These are phyloP conservation scores for Sphinx pinastri DNA, from an alignment of 2,888 invertebrate species.

Conservation along the genomic window DNA sequence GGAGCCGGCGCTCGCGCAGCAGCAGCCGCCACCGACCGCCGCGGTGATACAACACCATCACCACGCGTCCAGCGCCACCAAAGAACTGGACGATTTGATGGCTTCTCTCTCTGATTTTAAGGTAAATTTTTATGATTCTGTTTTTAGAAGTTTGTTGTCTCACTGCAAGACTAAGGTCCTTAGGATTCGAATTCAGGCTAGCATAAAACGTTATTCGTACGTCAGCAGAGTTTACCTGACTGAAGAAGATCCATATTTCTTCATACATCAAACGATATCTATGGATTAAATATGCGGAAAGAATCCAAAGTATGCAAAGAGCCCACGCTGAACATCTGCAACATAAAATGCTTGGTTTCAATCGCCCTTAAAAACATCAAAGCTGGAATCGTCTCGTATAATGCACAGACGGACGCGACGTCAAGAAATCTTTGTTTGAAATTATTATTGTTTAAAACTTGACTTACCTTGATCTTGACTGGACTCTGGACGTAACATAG, in stretches of 20 bases:
- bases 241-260: no score
- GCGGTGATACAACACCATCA: slow-evolving; percentile 62
- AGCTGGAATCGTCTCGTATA: background rate
- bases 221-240: no score
- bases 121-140: slow-evolving; percentile 76
- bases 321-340: no score
- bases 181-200: background rate
- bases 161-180: no score
- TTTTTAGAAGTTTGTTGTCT: background rate
- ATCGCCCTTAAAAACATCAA: no score
- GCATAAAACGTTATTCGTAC: no score
- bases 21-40: slow-evolving; percentile 60
- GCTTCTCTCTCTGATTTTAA: slow-evolving; percentile 97
- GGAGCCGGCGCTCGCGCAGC: slow-evolving; percentile 74
- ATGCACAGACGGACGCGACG: background rate
- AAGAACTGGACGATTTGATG: slow-evolving; percentile 98
- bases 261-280: no score
- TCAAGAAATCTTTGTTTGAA: background rate
- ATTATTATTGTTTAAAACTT: background rate
- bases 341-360: no score
- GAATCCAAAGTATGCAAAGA: no score
- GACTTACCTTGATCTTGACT: slow-evolving; percentile 20
- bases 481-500: slow-evolving; percentile 1
- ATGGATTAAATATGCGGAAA: no score
- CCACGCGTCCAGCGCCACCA: slow-evolving; percentile 94